These are phyloP conservation scores for Danaus melanippus DNA, from an alignment of 1,140 invertebrate genomes.

Conservation along the genomic window DNA sequence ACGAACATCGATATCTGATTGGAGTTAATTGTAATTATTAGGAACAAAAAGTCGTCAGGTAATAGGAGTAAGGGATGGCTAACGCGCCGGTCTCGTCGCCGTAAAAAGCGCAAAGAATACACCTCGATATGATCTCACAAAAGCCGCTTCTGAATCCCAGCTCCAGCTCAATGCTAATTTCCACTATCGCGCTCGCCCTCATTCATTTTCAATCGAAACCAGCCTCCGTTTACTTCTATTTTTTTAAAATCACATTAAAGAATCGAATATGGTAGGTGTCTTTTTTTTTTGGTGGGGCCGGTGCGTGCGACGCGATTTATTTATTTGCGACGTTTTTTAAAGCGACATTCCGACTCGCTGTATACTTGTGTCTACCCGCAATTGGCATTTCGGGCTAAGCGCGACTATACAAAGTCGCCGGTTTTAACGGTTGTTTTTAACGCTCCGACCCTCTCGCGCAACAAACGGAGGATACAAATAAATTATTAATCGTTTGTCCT, in stretches of 20 bases:
- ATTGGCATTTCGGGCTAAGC: conserved; percentile 70
- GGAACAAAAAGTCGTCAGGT: conserved; percentile 61
- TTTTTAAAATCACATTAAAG: conserved; percentile 71
- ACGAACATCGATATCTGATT: too few relatives aligned
- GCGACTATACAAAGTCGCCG: conserved; percentile 66
- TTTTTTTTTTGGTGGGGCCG: conserved; percentile 55
- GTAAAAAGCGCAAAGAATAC: conserved; percentile 72
- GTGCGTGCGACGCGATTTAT: conserved; percentile 70
- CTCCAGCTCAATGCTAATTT: conserved; percentile 71
- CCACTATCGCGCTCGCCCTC: conserved; percentile 70
- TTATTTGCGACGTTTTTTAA: conserved; percentile 69
- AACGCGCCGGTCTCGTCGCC: conserved; percentile 38
- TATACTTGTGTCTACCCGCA: conserved; percentile 70
- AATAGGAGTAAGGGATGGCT: conserved; percentile 55
- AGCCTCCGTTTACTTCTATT: conserved; percentile 63
- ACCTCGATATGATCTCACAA: conserved; percentile 72
- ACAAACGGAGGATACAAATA: conserved; percentile 68
- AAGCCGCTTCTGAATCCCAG: conserved; percentile 66
- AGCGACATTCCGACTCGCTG: conserved; percentile 68
- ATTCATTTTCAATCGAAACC: conserved; percentile 71
- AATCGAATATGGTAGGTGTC: conserved; percentile 68
- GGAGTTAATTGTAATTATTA: conserved; percentile 46
- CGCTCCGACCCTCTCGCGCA: conserved; percentile 55
- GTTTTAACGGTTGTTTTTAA: conserved; percentile 71
- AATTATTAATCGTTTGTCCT: conserved; percentile 73